These are phyloP conservation scores for Phragmatobia fuliginosa DNA, from an alignment of 2,888 invertebrate genomes.

Conservation along the genomic window DNA sequence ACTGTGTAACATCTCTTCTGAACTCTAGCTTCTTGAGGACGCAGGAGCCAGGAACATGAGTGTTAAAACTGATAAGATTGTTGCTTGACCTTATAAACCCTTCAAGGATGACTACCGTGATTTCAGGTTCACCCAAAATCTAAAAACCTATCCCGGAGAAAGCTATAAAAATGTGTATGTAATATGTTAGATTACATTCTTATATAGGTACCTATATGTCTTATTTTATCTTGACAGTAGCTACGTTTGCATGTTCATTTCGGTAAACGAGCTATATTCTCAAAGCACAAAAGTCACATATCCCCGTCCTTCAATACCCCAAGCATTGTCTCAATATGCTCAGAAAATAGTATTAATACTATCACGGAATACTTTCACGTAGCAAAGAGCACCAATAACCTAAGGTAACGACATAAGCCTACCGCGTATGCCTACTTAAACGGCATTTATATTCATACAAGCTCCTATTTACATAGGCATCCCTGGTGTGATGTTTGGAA, in stretches of 20 bases:
- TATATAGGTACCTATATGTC: background rate
- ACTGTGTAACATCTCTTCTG: no score
- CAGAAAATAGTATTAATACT: constrained; percentile 14
- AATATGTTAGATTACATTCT: background rate
- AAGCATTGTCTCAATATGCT: constrained; percentile 16
- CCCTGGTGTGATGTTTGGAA: constrained; percentile 72
- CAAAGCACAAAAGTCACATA: constrained; percentile 1
- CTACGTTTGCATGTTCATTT: background rate
- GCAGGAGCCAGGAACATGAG: no score
- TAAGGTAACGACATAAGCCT: constrained; percentile 55
- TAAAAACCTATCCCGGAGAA: background rate
- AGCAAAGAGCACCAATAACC: constrained; percentile 52
- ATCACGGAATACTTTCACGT: constrained; percentile 34
- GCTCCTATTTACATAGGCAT: constrained; percentile 82
- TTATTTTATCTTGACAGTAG: background rate
- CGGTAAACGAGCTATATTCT: background rate
- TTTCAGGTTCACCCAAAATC: no score
- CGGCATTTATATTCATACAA: constrained; percentile 85
- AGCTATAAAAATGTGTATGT: background rate
- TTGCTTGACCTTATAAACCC: no score
- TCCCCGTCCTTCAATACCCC: constrained; percentile 5
- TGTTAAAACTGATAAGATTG: no score
- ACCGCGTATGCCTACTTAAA: constrained; percentile 77
- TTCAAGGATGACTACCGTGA: no score
- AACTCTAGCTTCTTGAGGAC: no score